Evolutionary conservation across 2,888 invertebrate species (phyloP), one percentile per base, ranked within the genome.

Genomic region (Tachystola acroxantha): DNA sequence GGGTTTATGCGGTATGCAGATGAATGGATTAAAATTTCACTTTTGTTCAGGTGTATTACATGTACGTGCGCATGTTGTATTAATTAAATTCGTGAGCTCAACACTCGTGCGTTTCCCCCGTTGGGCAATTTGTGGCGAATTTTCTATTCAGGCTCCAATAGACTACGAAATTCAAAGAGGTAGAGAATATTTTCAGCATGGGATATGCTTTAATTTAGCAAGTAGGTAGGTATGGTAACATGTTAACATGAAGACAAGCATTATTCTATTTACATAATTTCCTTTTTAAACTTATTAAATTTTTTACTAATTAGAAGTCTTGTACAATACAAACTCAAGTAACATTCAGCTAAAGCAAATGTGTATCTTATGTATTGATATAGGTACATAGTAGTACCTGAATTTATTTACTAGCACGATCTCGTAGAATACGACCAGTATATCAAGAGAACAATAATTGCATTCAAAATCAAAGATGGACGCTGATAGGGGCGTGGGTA

Each of bases 391-490:
- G n/a, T n/a, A n/a, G n/a, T n/a, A n/a, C 7, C n/a, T n/a, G n/a
- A 29, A 28, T 35, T 29, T 7, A 29, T 29, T 35, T 16, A 36
- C 32, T 36, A 22, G 34, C 31, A 16, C 26, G 16, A 14, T 32
- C 25, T 20, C 28, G 46, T 43, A 38, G 49, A 64, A 71, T 58
- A 49, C 57, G 53, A 49, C 64, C 63, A 60, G 56, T 76, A 77
- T 80, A 81, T 82, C 78, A 71, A 57, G 63, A 64, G 73, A 70
- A 80, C 80, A 81, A 84, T 80, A 84, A 84, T 78, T 82, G 82
- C 80, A 82, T 84, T 81, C 73, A 81, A 82, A 82, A 82, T 82
- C 85, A 78, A 77, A 82, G 85, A 85, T 82, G 68, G 63, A 58
- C 57, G 60, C 45, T 57, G 82, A 85, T 82, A 84, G 59, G 3